phyloP scores from a whole-genome alignment of 2,113 vertebrate species.

The Patagioenas fasciata region DNA sequence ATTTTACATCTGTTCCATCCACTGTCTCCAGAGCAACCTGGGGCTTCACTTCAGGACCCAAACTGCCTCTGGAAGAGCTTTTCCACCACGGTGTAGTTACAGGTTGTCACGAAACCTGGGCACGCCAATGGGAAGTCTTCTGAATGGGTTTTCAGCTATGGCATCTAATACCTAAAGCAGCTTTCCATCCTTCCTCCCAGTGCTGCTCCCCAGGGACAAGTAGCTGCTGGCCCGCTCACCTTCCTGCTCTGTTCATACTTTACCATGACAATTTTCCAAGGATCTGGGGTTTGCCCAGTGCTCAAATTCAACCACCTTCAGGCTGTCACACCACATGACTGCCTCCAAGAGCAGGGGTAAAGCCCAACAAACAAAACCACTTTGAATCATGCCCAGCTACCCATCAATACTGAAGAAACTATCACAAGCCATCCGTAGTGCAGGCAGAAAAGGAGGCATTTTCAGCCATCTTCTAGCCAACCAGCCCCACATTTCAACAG shows the following conservation, averaged over 20 bases:
- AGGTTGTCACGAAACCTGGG: neutral
- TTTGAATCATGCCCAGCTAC: neutral
- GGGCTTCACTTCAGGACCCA: neutral
- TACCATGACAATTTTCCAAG: fast-evolving
- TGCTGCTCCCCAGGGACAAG: neutral
- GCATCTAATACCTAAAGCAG: neutral
- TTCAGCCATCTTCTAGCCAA: neutral
- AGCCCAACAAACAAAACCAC: neutral
- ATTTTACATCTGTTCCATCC: slow-evolving; percentile 28
- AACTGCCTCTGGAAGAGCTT: neutral
- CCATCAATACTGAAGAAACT: neutral
- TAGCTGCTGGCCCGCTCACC: neutral
- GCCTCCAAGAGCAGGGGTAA: neutral
- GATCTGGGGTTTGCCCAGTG: neutral
- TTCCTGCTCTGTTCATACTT: neutral
- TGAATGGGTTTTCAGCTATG: neutral
- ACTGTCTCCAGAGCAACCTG: slow-evolving; percentile 7
- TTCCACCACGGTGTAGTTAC: fast-evolving
- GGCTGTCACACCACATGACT: neutral
- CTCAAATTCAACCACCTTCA: neutral
- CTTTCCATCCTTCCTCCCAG: neutral
- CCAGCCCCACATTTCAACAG: neutral
- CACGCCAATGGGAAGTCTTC: neutral
- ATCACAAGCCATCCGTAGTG: neutral
- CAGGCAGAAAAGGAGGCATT: neutral